These are phyloP conservation scores for Cephus pygmeus DNA, from an alignment of 2,888 invertebrate species.

Conservation along the genomic window DNA sequence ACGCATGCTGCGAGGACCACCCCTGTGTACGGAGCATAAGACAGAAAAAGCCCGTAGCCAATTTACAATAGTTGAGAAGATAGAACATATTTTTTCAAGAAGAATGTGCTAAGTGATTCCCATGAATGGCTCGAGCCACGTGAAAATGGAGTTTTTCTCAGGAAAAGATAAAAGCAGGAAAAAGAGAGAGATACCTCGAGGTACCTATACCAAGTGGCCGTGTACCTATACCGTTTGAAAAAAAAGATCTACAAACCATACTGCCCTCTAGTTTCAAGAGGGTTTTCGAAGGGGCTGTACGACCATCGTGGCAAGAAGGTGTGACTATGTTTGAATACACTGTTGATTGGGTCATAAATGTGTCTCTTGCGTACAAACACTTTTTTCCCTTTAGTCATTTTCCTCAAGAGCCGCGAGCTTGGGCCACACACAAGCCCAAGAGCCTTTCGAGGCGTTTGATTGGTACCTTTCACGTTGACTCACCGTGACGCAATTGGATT, in stretches of 20 bases:
- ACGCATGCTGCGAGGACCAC: slow-evolving; percentile 34
- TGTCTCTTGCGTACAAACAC: slow-evolving; percentile 59
- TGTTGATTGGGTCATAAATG: slow-evolving; percentile 66
- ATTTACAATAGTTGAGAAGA: neutral
- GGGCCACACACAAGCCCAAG: slow-evolving; percentile 55
- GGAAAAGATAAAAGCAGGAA: neutral
- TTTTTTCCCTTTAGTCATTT: slow-evolving; percentile 46
- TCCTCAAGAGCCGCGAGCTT: slow-evolving; percentile 32
- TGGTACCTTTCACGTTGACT: slow-evolving; percentile 43
- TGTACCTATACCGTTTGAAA: neutral
- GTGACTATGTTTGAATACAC: slow-evolving; percentile 64
- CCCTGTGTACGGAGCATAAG: slow-evolving; percentile 4
- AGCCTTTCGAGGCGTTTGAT: slow-evolving; percentile 51
- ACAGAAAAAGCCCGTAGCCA: neutral
- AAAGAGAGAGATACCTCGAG: neutral
- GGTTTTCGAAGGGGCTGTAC: slow-evolving; percentile 45
- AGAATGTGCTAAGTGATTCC: neutral
- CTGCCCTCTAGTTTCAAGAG: slow-evolving; percentile 11
- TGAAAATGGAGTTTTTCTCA: neutral
- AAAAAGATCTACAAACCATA: neutral
- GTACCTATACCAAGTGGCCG: neutral
- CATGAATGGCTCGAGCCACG: neutral
- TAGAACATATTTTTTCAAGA: neutral
- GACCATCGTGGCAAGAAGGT: slow-evolving; percentile 46
- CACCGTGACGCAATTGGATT: slow-evolving; percentile 56